phyloP scores from a whole-genome alignment of 2,113 vertebrate species.

The Lagenorhynchus albirostris region DNA sequence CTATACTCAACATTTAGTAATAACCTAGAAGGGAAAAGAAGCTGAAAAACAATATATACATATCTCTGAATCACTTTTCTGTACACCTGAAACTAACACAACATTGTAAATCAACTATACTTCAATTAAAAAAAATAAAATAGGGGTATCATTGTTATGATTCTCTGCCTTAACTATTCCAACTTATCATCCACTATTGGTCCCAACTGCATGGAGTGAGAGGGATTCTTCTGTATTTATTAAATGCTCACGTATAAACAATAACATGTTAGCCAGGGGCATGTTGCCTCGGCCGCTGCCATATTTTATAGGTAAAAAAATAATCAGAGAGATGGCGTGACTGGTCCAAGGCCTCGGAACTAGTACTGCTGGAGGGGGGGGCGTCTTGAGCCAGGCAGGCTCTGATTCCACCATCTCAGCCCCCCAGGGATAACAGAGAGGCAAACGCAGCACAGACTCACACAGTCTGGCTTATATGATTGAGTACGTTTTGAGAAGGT shows the following conservation, averaged over 20 bases:
- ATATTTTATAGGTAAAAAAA: background rate
- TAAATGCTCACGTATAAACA: background rate
- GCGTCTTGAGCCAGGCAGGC: background rate
- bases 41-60: background rate
- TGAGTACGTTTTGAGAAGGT: background rate
- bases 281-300: background rate
- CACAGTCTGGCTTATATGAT: too few relatives aligned
- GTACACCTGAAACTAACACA: background rate
- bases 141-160: background rate
- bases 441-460: background rate
- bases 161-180: background rate
- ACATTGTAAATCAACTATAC: background rate
- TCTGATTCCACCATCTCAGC: background rate
- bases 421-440: background rate
- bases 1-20: background rate
- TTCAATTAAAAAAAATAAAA: background rate
- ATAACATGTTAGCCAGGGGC: background rate
- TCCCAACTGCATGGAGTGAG: background rate
- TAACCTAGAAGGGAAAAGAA: background rate
- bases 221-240: background rate
- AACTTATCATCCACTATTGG: background rate
- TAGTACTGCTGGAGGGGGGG: background rate
- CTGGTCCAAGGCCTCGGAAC: background rate
- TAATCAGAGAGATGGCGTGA: background rate
- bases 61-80: background rate